phyloP scores from a whole-genome alignment of 2,888 invertebrate species.

The Drosophila mimica region DNA sequence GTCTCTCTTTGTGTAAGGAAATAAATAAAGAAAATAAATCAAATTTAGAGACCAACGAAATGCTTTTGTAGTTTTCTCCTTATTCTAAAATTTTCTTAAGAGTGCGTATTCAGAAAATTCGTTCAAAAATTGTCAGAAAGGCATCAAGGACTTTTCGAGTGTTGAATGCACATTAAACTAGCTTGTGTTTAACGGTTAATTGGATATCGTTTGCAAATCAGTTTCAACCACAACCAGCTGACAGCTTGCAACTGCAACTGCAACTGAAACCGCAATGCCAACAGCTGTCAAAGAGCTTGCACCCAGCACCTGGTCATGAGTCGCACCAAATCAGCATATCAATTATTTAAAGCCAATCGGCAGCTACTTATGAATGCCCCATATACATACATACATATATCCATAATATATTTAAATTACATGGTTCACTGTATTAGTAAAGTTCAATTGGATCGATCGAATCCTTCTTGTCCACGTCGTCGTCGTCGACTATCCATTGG shows the following conservation, averaged over 20 bases:
- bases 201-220: conserved; percentile 5
- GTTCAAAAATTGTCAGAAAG: too few relatives aligned
- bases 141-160: background rate
- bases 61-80: background rate
- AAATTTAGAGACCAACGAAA: background rate
- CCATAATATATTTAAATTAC: conserved; percentile 1
- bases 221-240: conserved; percentile 18
- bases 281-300: background rate
- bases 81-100: background rate
- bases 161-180: background rate
- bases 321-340: conserved; percentile 13
- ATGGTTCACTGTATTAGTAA: background rate
- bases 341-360: conserved; percentile 17
- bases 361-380: background rate
- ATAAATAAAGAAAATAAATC: too few relatives aligned
- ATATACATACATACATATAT: background rate
- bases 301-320: conserved; percentile 1
- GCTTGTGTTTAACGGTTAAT: background rate
- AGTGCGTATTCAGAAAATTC: too few relatives aligned
- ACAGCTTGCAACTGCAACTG: conserved; percentile 9
- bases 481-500: too few relatives aligned
- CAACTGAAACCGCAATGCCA: conserved; percentile 18
- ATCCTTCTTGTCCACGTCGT: background rate
- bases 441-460: background rate
- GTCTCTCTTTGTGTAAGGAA: background rate